Base-by-base conservation (phyloP, 2,113 vertebrate genomes). In the Lepus europaeus region DNA sequence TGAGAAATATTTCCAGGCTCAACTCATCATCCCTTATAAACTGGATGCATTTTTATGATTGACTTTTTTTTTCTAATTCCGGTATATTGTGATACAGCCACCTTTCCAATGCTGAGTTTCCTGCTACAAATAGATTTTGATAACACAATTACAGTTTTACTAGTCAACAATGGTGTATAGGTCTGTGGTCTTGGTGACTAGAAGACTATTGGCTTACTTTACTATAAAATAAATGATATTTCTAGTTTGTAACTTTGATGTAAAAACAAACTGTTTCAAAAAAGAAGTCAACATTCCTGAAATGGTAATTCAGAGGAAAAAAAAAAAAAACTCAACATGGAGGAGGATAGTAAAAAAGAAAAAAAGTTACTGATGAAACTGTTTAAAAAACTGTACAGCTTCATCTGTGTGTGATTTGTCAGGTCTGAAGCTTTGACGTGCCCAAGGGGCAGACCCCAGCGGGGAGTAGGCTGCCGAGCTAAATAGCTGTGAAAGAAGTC, bases 341-440 rank as follows among this genome's bases (percentile, higher is more conserved):
- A 95, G 72, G 25, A 96, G 87, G 87, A 97, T 93, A 76, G 82
- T 23, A 59, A 88, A 95, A 93, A 93, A 83, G 78, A 87, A 78
- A 94, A 97, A 97, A 97, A 95, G 97, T 98, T 98, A 97, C 96
- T 97, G 98, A 98, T 98, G 98, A 98, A 98, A 98, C 98, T 98
- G 98, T 98, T 98, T 98, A 98, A 99, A 98, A 98, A 98, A 98
- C 98, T 98, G 97, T 98, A 98, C 98, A 98, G 98, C 98, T 98
- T 98, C 98, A 98, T 99, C 98, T 98, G 98, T 97, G 98, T 98
- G 98, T 98, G 98, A 98, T 98, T 99, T 98, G 98, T 99, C 98
- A 98, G 98, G 98, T 98, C 98, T 98, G 98, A 98, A 98, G 98
- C 98, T 98, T 98, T 98, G 98, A 98, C 98, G 98, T 98, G 98